Evolutionary conservation across 2,113 vertebrate species (phyloP).

Genomic region (Callipepla californica): DNA sequence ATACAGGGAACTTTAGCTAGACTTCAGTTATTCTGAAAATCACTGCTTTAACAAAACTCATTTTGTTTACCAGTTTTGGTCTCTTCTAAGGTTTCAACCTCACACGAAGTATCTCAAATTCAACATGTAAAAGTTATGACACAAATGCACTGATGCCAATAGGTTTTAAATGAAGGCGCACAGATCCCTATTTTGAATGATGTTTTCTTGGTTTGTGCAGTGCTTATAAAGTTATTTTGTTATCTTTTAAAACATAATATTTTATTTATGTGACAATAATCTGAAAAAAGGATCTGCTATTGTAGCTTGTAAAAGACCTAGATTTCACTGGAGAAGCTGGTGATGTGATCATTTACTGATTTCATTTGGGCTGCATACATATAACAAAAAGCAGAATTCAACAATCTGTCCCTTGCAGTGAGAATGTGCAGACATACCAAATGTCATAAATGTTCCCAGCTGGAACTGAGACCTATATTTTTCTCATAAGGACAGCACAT

Average conservation of each 20-base stretch:
- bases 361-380: not conserved
- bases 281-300: conserved; percentile 45
- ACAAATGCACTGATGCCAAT: not conserved
- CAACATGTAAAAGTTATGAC: conserved; percentile 19
- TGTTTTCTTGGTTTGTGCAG: conserved; percentile 36
- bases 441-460: conserved; percentile 72
- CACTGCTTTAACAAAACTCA: conserved; percentile 5
- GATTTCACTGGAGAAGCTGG: conserved; percentile 40
- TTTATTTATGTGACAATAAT: conserved; percentile 69
- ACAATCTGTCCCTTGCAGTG: conserved; percentile 58
- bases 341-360: conserved; percentile 40
- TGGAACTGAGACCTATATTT: conserved; percentile 58
- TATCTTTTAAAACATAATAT: conserved; percentile 72
- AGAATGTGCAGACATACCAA: conserved; percentile 71
- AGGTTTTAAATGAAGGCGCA: conserved; percentile 14
- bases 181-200: not conserved
- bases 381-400: conserved; percentile 64
- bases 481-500: conserved; percentile 49
- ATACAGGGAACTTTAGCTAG: not conserved
- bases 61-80: conserved; percentile 19
- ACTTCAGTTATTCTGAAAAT: not conserved
- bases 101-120: conserved; percentile 34
- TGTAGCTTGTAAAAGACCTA: conserved; percentile 66
- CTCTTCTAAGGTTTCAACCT: conserved; percentile 48
- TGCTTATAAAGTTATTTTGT: conserved; percentile 54